A percentile compares a stretch with the other conserved stretches of the same genome.
These are phyloP conservation scores for Pristionchus exspectatus DNA, from an alignment of 2,888 invertebrate species.

Conservation along the genomic window DNA sequence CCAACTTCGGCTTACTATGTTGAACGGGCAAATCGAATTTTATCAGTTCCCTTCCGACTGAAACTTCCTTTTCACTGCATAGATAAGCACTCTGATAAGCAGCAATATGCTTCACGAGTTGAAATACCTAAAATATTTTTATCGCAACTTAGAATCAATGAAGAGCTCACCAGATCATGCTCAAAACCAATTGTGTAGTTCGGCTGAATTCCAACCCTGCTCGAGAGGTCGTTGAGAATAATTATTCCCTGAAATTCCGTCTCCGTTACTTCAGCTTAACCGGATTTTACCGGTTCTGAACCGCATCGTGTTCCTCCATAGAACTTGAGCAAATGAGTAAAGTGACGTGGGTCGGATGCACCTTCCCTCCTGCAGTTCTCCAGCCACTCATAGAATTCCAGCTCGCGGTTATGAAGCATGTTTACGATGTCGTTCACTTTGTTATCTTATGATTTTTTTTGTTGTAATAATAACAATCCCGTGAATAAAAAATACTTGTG, in stretches of 20 bases:
- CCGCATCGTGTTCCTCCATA: not conserved
- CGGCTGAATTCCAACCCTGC: not conserved
- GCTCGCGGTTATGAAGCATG: conserved; percentile 11
- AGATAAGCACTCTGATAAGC: conserved; percentile 9
- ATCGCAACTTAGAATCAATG: not conserved
- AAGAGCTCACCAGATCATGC: not conserved
- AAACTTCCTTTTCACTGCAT: not conserved
- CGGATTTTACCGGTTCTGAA: not conserved
- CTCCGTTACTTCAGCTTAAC: too few species aligned
- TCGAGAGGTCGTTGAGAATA: conserved; percentile 14
- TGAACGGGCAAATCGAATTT: not conserved
- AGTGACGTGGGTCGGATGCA: not conserved
- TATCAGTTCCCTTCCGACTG: not conserved
- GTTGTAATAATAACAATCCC: not conserved
- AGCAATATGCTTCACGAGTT: not conserved
- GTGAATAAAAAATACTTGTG: not conserved
- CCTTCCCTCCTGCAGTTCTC: not conserved
- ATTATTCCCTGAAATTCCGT: not conserved
- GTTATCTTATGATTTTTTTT: not conserved
- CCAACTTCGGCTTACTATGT: not conserved
- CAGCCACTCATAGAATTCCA: not conserved
- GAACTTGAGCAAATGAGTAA: not conserved
- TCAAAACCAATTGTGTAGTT: not conserved
- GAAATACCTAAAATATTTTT: conserved; percentile 17
- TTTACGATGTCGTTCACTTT: not conserved